phyloP scores from a whole-genome alignment of 2,888 invertebrate genomes.

The Raillietiella orientalis region DNA sequence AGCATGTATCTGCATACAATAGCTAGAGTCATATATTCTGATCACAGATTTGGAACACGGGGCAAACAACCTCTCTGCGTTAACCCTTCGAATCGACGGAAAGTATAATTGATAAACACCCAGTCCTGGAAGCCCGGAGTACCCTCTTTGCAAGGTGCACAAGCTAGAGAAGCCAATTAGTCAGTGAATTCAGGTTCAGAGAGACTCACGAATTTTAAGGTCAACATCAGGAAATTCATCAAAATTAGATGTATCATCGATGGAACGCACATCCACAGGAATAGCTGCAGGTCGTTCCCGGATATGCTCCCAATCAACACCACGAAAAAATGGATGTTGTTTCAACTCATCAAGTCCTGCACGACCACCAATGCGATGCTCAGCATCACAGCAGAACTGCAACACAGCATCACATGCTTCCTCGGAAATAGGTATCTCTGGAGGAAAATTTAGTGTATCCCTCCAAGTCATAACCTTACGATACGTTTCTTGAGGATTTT shows the following conservation, averaged over 20 bases:
- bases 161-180: slow-evolving; percentile 29
- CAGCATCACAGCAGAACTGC: slow-evolving; percentile 87
- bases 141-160: slow-evolving; percentile 61
- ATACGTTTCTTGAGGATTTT: slow-evolving; percentile 89
- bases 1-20: too few relatives aligned
- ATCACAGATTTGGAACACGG: slow-evolving; percentile 6
- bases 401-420: slow-evolving; percentile 35
- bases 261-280: slow-evolving; percentile 85
- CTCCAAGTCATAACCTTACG: slow-evolving; percentile 98
- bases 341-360: slow-evolving; percentile 80
- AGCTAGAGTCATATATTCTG: neutral
- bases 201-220: slow-evolving; percentile 77
- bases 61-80: slow-evolving; percentile 35
- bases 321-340: slow-evolving; percentile 64
- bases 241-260: slow-evolving; percentile 98
- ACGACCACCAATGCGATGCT: slow-evolving; percentile 59
- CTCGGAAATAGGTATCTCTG: slow-evolving; percentile 95
- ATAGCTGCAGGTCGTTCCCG: slow-evolving; percentile 93
- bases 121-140: slow-evolving; percentile 70
- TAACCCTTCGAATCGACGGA: slow-evolving; percentile 91
- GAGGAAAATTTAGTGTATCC: slow-evolving; percentile 89
- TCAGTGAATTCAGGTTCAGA: neutral
- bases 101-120: slow-evolving; percentile 99
- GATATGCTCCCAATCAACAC: slow-evolving; percentile 96
- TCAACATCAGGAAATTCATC: slow-evolving; percentile 99